A percentile compares a stretch with the other conserved stretches of the same genome.
phyloP scores from a whole-genome alignment of 2,113 vertebrate genomes.

The Casuarius casuarius region DNA sequence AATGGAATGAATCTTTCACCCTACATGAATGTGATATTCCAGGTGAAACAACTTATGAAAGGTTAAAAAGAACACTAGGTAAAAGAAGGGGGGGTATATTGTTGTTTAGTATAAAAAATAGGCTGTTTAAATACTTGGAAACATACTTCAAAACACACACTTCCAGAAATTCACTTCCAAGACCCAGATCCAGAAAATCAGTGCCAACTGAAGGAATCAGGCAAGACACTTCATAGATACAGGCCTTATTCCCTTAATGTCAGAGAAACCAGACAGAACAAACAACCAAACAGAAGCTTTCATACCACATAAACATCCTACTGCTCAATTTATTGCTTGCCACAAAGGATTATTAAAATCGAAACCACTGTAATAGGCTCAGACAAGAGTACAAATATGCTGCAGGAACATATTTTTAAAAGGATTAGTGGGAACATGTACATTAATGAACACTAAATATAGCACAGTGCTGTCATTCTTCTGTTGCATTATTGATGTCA shows the following conservation, averaged over 20 bases:
- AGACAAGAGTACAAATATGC: conserved; percentile 12
- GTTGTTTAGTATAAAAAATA: neutral
- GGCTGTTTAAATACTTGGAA: neutral
- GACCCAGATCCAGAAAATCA: neutral
- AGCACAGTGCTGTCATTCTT: conserved; percentile 4
- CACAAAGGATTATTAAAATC: conserved; percentile 34
- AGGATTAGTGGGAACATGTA: neutral
- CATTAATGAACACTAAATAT: conserved; percentile 50
- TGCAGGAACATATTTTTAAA: neutral
- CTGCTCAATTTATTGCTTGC: conserved; percentile 20
- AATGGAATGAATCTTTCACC: neutral
- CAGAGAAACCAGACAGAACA: neutral
- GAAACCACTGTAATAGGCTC: neutral
- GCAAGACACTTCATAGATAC: neutral
- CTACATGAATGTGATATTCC: neutral
- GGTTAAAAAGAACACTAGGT: neutral
- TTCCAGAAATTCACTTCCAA: neutral
- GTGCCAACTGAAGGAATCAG: neutral
- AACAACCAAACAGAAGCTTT: conserved; percentile 17
- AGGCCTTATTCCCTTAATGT: neutral
- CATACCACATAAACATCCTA: neutral
- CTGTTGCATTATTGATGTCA: conserved; percentile 46
- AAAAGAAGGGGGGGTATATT: neutral
- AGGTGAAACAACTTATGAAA: neutral
- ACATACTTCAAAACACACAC: neutral